Evolutionary conservation across 2,797 vertebrate genomes (phyloP).

Genomic region (Poeciliopsis infans): DNA sequence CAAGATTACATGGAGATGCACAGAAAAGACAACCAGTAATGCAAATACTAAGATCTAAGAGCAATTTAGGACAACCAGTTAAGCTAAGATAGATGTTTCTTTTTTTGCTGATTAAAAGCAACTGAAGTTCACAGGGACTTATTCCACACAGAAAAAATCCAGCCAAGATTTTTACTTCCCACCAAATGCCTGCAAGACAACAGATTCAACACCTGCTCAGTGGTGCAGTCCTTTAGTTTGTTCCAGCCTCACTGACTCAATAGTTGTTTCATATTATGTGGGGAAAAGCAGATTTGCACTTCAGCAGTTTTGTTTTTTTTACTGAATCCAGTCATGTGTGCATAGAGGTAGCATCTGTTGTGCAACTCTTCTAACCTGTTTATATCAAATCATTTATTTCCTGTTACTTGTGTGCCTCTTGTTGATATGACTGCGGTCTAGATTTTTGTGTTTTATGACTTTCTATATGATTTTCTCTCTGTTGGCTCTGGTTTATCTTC

Average conservation of each 20-base stretch:
- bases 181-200: background rate
- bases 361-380: background rate
- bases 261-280: background rate
- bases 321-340: background rate
- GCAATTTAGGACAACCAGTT: background rate
- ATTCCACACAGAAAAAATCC: background rate
- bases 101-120: background rate
- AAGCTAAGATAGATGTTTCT: background rate
- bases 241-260: background rate
- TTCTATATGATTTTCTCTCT: conserved; percentile 1
- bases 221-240: background rate
- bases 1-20: background rate
- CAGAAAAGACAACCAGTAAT: background rate
- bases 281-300: background rate
- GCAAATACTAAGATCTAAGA: background rate
- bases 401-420: background rate
- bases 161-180: background rate
- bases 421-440: background rate
- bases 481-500: conserved; percentile 16
- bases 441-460: background rate
- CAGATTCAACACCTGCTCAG: background rate
- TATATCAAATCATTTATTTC: background rate
- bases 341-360: background rate
- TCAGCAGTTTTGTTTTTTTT: background rate
- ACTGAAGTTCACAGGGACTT: background rate